Evolutionary conservation across 2,888 invertebrate species (phyloP).

Genomic region (Trileptium ribeirensis): DNA sequence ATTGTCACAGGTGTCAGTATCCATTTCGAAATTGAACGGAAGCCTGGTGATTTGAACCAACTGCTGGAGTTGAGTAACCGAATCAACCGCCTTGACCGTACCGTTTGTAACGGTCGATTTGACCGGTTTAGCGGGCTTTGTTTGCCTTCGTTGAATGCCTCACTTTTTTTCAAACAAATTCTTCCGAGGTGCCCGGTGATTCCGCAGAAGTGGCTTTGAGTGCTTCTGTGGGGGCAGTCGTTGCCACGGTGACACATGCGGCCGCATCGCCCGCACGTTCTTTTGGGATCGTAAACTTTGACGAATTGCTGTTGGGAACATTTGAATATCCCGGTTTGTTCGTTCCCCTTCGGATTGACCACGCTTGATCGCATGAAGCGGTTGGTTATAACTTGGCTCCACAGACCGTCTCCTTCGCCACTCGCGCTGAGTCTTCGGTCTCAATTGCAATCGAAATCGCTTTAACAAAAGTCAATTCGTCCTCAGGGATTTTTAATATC

Average conservation of each 20-base stretch:
- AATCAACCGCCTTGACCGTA: not conserved
- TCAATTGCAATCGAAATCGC: not conserved
- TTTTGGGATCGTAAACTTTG: not conserved
- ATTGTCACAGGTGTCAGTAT: not conserved
- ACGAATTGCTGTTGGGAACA: no score
- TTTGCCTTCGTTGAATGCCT: no score
- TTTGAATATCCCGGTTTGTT: no score
- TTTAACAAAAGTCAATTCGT: not conserved
- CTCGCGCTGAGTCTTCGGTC: not conserved
- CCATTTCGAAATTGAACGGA: not conserved
- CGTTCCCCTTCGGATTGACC: no score
- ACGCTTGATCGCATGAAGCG: not conserved
- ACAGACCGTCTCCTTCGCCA: not conserved
- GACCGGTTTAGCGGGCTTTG: no score
- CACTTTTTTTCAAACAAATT: not conserved
- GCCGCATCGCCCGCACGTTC: not conserved
- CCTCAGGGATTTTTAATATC: conserved; percentile 32
- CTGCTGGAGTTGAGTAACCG: not conserved
- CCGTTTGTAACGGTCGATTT: no score
- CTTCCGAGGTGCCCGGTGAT: not conserved
- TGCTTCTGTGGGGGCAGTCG: not conserved
- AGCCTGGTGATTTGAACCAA: not conserved
- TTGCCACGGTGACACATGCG: not conserved
- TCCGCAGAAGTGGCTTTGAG: not conserved
- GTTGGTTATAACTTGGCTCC: not conserved